Percentiles rank a stretch among this genome's conserved stretches.
These are phyloP conservation scores for Poecile atricapillus DNA, from an alignment of 2,113 vertebrate genomes.

Conservation along the genomic window DNA sequence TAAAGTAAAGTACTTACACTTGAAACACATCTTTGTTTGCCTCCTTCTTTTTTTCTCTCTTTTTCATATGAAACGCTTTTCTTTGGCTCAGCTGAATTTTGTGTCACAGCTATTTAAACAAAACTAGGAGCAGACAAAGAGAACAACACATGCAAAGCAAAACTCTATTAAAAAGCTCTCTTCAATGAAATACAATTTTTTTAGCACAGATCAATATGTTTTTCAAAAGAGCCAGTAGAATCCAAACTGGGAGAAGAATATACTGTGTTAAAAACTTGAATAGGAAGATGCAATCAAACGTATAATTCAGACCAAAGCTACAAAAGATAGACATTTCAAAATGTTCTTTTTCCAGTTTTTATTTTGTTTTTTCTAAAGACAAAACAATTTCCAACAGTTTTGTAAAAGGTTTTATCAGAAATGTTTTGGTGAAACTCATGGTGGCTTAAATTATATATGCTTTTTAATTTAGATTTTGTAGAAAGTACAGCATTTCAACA, in stretches of 20 bases:
- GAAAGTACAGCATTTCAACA: neutral
- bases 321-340: neutral
- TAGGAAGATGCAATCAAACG: neutral
- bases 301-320: neutral
- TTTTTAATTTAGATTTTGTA: neutral
- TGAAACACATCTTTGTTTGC: constrained; percentile 55
- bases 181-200: neutral
- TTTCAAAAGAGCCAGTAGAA: neutral
- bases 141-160: constrained; percentile 5
- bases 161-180: neutral
- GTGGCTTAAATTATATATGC: neutral
- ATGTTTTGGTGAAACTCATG: neutral
- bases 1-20: constrained; percentile 23
- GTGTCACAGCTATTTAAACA: constrained; percentile 18
- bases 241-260: neutral
- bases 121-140: constrained; percentile 29
- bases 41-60: constrained; percentile 2
- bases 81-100: neutral
- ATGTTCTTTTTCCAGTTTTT: neutral
- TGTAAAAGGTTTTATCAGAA: neutral
- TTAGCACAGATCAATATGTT: neutral
- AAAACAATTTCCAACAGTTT: neutral
- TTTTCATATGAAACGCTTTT: constrained; percentile 18
- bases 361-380: neutral
- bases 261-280: neutral